phyloP scores from a whole-genome alignment of 2,113 vertebrate species.

The Turdus rufiventris region DNA sequence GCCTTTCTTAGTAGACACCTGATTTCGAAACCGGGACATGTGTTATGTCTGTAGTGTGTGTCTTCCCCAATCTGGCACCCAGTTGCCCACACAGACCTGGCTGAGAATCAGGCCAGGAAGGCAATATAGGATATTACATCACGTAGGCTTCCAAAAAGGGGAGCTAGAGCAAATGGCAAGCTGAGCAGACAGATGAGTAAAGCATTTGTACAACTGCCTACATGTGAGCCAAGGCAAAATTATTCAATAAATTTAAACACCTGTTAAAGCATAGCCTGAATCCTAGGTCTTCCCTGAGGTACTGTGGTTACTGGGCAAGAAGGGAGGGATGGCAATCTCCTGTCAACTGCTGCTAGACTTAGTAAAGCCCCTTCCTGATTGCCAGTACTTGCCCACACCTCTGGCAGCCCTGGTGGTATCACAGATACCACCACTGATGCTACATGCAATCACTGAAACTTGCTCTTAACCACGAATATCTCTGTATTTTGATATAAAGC shows the following conservation, averaged over 20 bases:
- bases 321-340: not conserved
- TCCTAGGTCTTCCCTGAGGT: not conserved
- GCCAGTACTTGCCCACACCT: not conserved
- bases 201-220: not conserved
- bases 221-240: not conserved
- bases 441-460: not conserved
- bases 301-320: rapidly evolving
- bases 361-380: not conserved
- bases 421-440: not conserved
- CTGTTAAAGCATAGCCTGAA: not conserved
- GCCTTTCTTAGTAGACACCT: no score
- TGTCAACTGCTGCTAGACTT: not conserved
- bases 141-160: not conserved
- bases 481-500: not conserved
- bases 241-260: not conserved
- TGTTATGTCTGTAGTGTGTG: no score
- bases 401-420: not conserved
- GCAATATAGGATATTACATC: not conserved
- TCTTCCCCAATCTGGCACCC: not conserved
- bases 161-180: rapidly evolving
- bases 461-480: not conserved
- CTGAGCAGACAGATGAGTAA: not conserved
- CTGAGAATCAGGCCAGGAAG: not conserved
- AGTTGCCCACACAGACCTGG: no score
- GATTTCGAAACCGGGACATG: no score